Evolutionary conservation across 1,140 invertebrate species (phyloP), one percentile per base, ranked within the genome.

Genomic region (Hypsibius dujardini): DNA sequence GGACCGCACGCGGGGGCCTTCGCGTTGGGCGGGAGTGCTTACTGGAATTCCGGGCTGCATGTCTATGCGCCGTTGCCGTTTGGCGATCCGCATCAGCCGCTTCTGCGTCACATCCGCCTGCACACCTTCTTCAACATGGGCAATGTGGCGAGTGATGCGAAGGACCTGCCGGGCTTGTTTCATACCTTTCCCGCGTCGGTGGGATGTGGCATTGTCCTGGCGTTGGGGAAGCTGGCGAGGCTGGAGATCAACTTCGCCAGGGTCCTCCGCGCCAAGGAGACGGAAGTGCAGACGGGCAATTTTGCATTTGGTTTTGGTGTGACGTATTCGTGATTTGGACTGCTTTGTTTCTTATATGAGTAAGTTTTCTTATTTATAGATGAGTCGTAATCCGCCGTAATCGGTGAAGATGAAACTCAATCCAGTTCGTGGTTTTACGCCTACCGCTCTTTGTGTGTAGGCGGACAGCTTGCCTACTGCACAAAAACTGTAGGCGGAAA

Each of bases 41-140:
- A 15, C 62, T 67, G 62, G 62, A 67, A 12, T 12, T 67, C 62
- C 12, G 62, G 62, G 12, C 3, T 45, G 62, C 62, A 67, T 45
- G 12, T 67, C 12, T 67, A 67, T 42, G 62, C 62, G 12, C 62
- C 62, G 12, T 45, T 67, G 62, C 62, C 62, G 3, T 67, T 67
- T 45, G 62, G 62, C 12, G 62, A 67, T 45, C 62, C 62, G 3
- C 45, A 67, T 42, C 62, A 67, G 12, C 62, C 62, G 12, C 42
- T 67, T 45, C 42, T 67, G 42, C 12, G 62, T 7, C 62, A 67
- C 42, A 67, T 67, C 42, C 12, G 62, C 7, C 42, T 67, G 62
- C 62, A 67, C 42, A 42, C 12, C 62, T 67, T 67, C 45, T 12
- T 12, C 3, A 67, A 67, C 42, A 42, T 45, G 12, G 62, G 62